Evolutionary conservation across 2,113 vertebrate genomes (phyloP).

Genomic region (Calidris pygmaea): DNA sequence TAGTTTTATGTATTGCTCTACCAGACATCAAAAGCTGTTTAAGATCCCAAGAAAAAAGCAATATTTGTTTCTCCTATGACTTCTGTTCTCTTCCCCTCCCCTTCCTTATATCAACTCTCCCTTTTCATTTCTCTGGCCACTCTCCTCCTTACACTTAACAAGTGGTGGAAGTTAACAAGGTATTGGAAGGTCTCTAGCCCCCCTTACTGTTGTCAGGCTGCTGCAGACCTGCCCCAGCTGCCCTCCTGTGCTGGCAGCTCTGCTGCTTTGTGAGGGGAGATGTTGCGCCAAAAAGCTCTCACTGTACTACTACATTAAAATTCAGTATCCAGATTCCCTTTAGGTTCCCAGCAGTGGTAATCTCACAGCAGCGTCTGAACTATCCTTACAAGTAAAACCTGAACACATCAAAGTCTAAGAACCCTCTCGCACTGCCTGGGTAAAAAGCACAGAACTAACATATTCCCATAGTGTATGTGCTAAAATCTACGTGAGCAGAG

Average conservation of each 20-base stretch:
- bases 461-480: accelerated
- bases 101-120: not conserved
- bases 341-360: not conserved
- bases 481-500: not conserved
- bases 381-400: not conserved
- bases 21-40: not conserved
- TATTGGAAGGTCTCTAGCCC: not conserved
- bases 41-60: not conserved
- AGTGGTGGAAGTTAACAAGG: not conserved
- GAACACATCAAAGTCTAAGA: not conserved
- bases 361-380: not conserved
- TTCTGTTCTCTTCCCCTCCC: not conserved
- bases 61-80: not conserved
- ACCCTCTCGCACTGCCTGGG: not conserved
- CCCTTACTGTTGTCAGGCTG: not conserved
- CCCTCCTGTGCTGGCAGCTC: not conserved
- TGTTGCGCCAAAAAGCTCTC: not conserved
- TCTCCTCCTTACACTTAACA: not conserved
- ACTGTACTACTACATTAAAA: not conserved
- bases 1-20: not conserved
- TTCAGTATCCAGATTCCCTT: not conserved
- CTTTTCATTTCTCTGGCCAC: not conserved
- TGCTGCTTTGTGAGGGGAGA: not conserved
- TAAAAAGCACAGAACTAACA: not conserved
- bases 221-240: not conserved